A percentile compares a stretch with the other conserved stretches of the same genome.
Conservation (phyloP, 2,797 vertebrate species). For the Mionectes olivaceus region DNA sequence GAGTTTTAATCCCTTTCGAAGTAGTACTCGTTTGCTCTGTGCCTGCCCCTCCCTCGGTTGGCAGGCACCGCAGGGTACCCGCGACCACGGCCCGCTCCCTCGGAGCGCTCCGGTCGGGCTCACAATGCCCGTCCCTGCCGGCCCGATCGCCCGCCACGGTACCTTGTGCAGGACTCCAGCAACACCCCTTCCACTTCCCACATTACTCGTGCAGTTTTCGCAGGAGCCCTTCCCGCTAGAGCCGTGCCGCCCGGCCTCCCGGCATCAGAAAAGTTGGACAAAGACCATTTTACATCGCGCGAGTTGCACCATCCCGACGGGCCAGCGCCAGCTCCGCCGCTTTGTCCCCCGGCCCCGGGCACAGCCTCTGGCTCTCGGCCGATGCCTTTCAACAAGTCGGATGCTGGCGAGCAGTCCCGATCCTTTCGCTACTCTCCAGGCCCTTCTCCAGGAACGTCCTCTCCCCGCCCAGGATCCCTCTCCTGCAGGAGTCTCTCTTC, state of each 20-base stretch:
- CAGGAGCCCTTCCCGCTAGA: neutral
- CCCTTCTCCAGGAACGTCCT: neutral
- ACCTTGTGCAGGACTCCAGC: constrained; percentile 11
- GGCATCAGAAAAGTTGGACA: constrained; percentile 45
- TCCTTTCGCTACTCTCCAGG: neutral
- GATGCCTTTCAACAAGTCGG: neutral
- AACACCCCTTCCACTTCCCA: neutral
- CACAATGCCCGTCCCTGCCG: neutral
- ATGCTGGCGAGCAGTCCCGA: neutral
- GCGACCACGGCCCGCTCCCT: neutral
- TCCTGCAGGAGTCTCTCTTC: neutral
- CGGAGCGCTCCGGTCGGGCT: neutral
- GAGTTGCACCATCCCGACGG: neutral
- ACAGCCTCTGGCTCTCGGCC: neutral
- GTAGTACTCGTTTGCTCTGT: neutral
- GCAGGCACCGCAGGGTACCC: neutral
- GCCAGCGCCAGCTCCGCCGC: neutral
- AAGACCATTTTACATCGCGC: neutral
- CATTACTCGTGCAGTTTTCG: neutral
- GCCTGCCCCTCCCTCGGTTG: neutral
- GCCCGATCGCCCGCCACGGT: neutral
- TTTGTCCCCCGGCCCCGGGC: constrained; percentile 7
- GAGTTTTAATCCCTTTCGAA: neutral
- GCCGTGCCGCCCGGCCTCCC: neutral
- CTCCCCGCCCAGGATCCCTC: neutral